Evolutionary conservation across 2,797 vertebrate species (phyloP).

Genomic region (Hydrophis major): DNA sequence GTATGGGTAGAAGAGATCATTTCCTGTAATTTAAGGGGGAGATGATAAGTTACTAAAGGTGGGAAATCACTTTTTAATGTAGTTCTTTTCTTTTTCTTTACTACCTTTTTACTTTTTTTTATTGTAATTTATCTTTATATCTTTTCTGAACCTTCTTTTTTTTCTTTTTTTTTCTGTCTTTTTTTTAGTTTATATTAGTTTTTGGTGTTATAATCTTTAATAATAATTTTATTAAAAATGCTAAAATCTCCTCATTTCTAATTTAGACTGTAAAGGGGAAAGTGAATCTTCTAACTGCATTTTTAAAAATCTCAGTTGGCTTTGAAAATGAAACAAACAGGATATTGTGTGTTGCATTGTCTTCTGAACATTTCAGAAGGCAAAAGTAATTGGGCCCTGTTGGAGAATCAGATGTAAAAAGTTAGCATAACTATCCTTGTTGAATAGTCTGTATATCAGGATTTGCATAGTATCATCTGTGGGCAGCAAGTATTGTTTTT

Average conservation of each 20-base stretch:
- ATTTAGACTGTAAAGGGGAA: neutral
- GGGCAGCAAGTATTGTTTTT: slow-evolving; percentile 12
- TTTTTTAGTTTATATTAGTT: neutral
- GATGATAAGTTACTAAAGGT: neutral
- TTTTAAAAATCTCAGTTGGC: neutral
- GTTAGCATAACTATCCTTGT: neutral
- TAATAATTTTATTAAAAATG: neutral
- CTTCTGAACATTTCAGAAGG: neutral
- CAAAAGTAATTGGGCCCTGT: neutral
- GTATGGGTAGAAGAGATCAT: neutral
- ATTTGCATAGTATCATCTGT: slow-evolving; percentile 16
- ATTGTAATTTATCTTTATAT: neutral
- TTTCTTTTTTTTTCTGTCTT: neutral
- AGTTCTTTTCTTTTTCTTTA: neutral
- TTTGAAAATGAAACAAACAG: neutral
- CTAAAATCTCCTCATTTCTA: neutral
- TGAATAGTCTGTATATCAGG: slow-evolving; percentile 18
- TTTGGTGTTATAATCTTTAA: neutral
- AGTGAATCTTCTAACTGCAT: neutral
- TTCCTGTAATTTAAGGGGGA: neutral
- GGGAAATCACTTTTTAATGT: neutral
- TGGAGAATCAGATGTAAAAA: neutral
- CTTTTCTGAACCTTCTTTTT: neutral
- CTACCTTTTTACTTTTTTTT: neutral
- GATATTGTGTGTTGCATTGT: neutral